These are phyloP conservation scores for Necrosyrtes monachus DNA, from an alignment of 2,797 vertebrate genomes.

Conservation along the genomic window DNA sequence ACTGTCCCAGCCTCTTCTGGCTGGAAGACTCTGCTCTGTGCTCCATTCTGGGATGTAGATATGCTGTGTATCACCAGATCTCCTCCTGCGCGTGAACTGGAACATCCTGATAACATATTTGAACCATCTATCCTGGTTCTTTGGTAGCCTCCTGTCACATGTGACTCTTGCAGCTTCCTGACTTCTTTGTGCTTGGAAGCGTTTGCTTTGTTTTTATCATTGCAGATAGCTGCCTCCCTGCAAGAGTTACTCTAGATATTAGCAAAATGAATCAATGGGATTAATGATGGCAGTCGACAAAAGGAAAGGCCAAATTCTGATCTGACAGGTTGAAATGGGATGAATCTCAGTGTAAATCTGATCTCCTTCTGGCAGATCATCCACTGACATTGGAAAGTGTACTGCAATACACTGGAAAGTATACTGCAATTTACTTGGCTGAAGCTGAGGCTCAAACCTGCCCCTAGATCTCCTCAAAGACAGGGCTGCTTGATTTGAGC, in stretches of 20 bases:
- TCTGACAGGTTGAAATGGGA: neutral
- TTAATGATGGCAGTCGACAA: neutral
- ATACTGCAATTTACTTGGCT: neutral
- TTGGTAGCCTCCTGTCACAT: neutral
- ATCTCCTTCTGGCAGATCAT: neutral
- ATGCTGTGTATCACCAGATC: neutral
- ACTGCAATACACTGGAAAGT: neutral
- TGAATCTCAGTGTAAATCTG: neutral
- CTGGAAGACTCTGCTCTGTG: neutral
- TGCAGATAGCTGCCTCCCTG: neutral
- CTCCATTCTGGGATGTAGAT: neutral
- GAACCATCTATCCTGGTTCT: neutral
- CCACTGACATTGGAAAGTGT: neutral
- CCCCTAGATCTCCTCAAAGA: neutral
- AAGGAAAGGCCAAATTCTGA: neutral
- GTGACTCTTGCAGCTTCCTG: neutral
- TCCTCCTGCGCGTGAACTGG: neutral
- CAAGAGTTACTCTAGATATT: neutral
- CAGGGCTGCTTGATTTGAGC: neutral
- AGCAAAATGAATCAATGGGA: neutral
- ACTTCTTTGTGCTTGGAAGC: neutral
- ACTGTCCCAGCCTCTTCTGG: neutral
- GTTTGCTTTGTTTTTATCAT: neutral
- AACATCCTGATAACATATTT: neutral
- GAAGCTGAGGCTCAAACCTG: neutral